Evolutionary conservation across 2,113 vertebrate species (phyloP), one percentile per base, ranked within the genome.

Genomic region (Theropithecus gelada): DNA sequence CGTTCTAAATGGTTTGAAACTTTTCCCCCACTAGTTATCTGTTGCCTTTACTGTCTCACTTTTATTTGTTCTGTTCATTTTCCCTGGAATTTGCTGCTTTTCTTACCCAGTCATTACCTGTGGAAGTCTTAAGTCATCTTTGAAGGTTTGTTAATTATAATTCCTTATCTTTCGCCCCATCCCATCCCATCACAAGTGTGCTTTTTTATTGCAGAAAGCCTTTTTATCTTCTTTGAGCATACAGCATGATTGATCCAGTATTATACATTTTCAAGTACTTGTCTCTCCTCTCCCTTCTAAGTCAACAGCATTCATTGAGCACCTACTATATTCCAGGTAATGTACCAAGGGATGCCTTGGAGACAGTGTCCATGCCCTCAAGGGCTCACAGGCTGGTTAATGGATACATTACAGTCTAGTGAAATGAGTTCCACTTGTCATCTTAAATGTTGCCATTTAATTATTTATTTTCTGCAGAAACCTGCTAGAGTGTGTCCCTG

Each of bases 401-500:
- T 32, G 6, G 45, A 72, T 20, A 8, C 5, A 17, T 75, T 64
- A 57, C 8, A 91, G 52, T 88, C 16, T 22, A 80, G 23, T 85
- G 78, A 89, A 78, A 70, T 45, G 59, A 87, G n/a, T 94, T 89
- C 52, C 22, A 23, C 20, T 88, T 35, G 0, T 97, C 48, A 76
- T 88, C 68, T 82, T 89, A 78, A 96, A 52, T 59, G 17, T 86
- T 94, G 10, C 55, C 55, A 92, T 93, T 84, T 89, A 55, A 78
- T 75, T 85, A 66, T 81, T 73, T 97, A 78, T 85, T 98, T 94
- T 98, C 95, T 91, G 66, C 98, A 99, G 99, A 99, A 99, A 99
- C 97, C 98, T 99, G 43, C 98, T 99, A 97, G 99, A 99, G 92
- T 99, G 99, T 96, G 96, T 99, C 83, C 99, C 99, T 35, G 99